phyloP scores from a whole-genome alignment of 2,797 vertebrate species.

The Protonibea diacanthus region DNA sequence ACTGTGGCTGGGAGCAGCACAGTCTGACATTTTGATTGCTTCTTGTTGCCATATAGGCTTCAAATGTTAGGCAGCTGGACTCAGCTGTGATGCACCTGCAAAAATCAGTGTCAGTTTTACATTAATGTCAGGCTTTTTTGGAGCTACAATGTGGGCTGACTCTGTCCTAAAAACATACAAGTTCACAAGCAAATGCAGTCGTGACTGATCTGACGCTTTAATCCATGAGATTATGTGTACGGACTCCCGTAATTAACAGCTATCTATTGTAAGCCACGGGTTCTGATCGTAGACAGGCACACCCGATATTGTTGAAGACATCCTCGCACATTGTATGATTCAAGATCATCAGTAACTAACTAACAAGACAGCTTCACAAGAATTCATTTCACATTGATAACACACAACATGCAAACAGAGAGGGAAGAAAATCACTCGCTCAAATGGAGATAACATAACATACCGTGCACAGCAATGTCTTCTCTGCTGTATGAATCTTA shows the following conservation, averaged over 20 bases:
- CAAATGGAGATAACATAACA: not conserved
- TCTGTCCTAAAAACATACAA: no score
- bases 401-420: not conserved
- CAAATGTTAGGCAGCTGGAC: not conserved
- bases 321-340: not conserved
- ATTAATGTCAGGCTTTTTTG: not conserved
- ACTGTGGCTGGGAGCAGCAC: not conserved
- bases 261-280: not conserved
- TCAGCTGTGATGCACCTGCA: not conserved
- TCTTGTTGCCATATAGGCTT: not conserved
- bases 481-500: no score
- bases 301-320: not conserved
- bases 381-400: no score
- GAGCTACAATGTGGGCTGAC: not conserved
- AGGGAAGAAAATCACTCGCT: not conserved
- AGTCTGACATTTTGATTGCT: not conserved
- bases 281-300: not conserved
- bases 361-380: not conserved
- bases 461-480: not conserved
- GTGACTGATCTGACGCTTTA: not conserved
- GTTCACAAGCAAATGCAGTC: not conserved
- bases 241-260: no score
- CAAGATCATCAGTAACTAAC: no score
- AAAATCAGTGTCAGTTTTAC: not conserved
- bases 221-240: not conserved